A percentile compares a stretch with the other conserved stretches of the same genome.
Conservation (phyloP, 2,888 invertebrate species). For the Brenthis hecate region DNA sequence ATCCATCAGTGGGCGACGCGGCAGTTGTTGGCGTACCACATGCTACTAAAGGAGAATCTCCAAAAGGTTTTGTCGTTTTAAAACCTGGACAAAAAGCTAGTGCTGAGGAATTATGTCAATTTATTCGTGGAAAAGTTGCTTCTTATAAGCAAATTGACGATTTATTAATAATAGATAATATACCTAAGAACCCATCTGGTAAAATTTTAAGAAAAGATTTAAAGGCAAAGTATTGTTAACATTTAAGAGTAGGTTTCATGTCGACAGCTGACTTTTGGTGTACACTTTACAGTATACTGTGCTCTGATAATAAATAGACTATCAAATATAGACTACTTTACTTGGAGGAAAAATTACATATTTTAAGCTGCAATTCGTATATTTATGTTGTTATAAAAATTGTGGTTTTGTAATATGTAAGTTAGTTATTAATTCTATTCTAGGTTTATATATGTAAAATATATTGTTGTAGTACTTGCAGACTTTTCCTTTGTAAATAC, state of each 20-base stretch:
- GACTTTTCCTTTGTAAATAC: too few relatives aligned
- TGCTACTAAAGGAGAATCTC: constrained; percentile 87
- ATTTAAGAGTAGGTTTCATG: not conserved
- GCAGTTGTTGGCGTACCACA: constrained; percentile 92
- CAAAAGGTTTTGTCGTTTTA: constrained; percentile 88
- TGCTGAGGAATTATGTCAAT: constrained; percentile 83
- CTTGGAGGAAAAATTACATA: too few relatives aligned
- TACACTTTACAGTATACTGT: not conserved
- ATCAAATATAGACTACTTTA: too few relatives aligned
- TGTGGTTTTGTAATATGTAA: too few relatives aligned
- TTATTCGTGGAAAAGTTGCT: constrained; percentile 87
- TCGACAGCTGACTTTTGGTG: too few relatives aligned
- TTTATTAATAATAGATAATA: constrained; percentile 84
- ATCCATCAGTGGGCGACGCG: constrained; percentile 89
- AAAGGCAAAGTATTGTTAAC: constrained; percentile 63
- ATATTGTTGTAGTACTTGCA: too few relatives aligned
- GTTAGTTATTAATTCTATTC: too few relatives aligned
- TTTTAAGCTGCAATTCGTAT: too few relatives aligned
- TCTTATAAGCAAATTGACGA: constrained; percentile 88
- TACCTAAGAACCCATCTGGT: constrained; percentile 90
- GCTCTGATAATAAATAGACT: too few relatives aligned
- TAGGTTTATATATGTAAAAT: too few relatives aligned
- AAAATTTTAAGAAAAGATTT: constrained; percentile 88
- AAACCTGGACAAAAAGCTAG: constrained; percentile 51
- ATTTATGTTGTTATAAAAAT: too few relatives aligned